Base-by-base conservation (phyloP, 2,888 invertebrate genomes). In the Thera britannica region DNA sequence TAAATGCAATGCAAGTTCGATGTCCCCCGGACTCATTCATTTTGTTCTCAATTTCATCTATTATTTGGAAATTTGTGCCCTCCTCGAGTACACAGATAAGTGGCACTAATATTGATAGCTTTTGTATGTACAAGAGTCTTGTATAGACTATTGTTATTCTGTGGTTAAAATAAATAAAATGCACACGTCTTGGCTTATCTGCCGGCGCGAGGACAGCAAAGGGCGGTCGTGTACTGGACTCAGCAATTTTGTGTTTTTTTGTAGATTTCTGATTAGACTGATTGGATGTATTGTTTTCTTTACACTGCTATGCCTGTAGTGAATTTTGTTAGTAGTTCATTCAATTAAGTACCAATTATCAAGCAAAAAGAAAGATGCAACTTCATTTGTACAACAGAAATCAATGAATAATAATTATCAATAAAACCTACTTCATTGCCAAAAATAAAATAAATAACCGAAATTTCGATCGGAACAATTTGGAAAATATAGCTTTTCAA, bases 101-200 rank as follows among this genome's bases (percentile, higher is more conserved):
- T 46, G 23, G 23, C 23, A 23, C 23, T 23, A 23, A 46, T 46
- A 46, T 3, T 9, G 44, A 46, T 46, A 9, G 8, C 9, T 46
- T 9, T 41, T 49, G 35, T 51, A 56, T 61, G 35, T 11, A 11
- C 4, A 38, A 60, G 63, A 44, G 60, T 51, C n/a, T 56, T 55
- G 46, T 64, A 36, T n/a, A 23, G 6, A 48, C 56, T 57, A 41
- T 57, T 49, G 41, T 51, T 55, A 55, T 65, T 68, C 65, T 68
- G 68, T 62, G 55, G 65, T 58, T 62, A 68, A 93, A 93, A 93
- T 93, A 93, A 93, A 93, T 92, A 93, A 93, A 93, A 92, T 91
- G 92, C 90, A 87, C 92, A 89, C 91, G 90, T 92, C 89, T 81
- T 77, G 81, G 83, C 90, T 93, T 93, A 93, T 93, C 92, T 92